A percentile compares a stretch with the other conserved stretches of the same genome.
Conservation (phyloP, 53 echinoderm and acorn worm genomes). For the Antedon mediterranea region DNA sequence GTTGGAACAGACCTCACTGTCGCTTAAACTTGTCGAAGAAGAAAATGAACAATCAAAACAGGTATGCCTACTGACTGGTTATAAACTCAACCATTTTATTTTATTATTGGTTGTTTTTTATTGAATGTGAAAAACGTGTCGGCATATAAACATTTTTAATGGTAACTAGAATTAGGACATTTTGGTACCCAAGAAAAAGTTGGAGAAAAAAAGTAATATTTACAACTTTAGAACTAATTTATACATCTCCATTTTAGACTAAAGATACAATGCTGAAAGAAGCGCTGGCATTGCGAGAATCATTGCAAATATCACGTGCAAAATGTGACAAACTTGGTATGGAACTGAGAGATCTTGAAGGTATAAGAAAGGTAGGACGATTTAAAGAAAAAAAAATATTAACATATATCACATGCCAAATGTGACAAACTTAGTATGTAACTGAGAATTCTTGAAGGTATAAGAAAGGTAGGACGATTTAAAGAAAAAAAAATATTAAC, state of each 20-base stretch:
- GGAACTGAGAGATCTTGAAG: constrained; percentile 57
- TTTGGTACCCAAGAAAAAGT: no score
- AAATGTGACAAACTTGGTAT: constrained; percentile 76
- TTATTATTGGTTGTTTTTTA: background rate
- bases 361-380: constrained; percentile 22
- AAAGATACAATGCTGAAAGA: constrained; percentile 95
- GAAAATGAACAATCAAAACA: constrained; percentile 80
- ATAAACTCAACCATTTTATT: background rate
- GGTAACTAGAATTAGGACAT: no score
- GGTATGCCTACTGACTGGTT: constrained; percentile 12
- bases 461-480: no score
- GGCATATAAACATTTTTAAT: no score
- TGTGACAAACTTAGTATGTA: constrained; percentile 67
- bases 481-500: no score
- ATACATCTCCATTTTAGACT: constrained; percentile 25
- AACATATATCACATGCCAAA: no score
- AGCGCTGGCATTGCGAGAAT: constrained; percentile 67
- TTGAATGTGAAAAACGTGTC: no score
- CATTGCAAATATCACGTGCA: constrained; percentile 68
- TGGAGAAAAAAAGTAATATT: no score
- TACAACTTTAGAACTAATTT: no score
- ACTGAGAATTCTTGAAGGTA: constrained; percentile 54
- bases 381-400: no score
- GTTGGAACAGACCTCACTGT: constrained; percentile 74
- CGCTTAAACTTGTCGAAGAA: constrained; percentile 52